These are phyloP conservation scores for Rhea pennata DNA, from an alignment of 2,113 vertebrate species.

Conservation along the genomic window DNA sequence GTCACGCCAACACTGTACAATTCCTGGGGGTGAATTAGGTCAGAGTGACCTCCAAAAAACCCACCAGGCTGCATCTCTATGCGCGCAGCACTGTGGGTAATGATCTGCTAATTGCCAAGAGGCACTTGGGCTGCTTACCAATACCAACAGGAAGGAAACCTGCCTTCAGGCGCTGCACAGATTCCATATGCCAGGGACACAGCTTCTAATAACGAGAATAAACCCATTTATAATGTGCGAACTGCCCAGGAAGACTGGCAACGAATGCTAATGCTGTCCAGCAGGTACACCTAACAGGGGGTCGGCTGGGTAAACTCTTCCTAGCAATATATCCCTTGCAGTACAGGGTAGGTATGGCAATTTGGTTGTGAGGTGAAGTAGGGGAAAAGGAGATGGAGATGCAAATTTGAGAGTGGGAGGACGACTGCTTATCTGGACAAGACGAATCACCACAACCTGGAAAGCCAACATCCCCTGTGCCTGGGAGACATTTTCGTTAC, in stretches of 20 bases:
- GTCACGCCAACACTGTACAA: conserved; percentile 53
- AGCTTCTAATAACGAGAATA: conserved; percentile 28
- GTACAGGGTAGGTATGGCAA: background rate
- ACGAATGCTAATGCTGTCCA: conserved; percentile 29
- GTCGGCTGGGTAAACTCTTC: background rate
- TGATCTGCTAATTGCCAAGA: conserved; percentile 69
- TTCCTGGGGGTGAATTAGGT: conserved; percentile 75
- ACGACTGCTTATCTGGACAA: conserved; percentile 41
- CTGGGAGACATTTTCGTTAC: conserved; percentile 40
- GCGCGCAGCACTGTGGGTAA: conserved; percentile 59
- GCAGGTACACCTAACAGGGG: background rate
- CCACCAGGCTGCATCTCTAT: conserved; percentile 23
- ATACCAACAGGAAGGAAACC: conserved; percentile 55
- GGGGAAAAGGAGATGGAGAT: background rate
- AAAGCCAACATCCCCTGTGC: conserved; percentile 39
- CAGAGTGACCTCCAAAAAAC: conserved; percentile 65
- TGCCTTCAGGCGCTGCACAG: conserved; percentile 50
- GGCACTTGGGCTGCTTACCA: conserved; percentile 55
- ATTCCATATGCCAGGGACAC: conserved; percentile 44
- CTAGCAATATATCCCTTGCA: accelerated
- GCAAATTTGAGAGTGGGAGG: background rate
- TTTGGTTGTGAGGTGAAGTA: background rate
- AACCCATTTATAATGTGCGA: background rate
- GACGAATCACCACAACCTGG: conserved; percentile 40
- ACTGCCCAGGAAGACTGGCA: background rate